A percentile compares a stretch with the other conserved stretches of the same genome.
phyloP scores from a whole-genome alignment of 2,888 invertebrate species.

The Thalpophila matura region DNA sequence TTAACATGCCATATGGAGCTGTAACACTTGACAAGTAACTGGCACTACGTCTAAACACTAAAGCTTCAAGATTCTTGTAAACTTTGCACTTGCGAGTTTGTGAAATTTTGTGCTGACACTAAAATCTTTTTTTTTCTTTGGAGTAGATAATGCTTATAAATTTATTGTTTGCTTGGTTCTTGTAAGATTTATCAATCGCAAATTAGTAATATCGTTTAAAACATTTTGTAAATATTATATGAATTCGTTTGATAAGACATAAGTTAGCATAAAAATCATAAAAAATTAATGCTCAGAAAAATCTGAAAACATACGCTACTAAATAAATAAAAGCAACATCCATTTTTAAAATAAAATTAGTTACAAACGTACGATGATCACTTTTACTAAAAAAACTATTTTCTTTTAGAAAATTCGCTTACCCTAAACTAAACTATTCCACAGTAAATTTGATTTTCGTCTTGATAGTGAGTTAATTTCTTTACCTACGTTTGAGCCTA shows the following conservation, averaged over 20 bases:
- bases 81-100: neutral
- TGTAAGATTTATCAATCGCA: neutral
- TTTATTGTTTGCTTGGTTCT: neutral
- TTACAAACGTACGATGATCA: neutral
- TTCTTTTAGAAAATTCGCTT: constrained; percentile 1
- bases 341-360: neutral
- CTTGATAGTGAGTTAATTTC: constrained; percentile 46
- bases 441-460: constrained; percentile 47
- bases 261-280: too few relatives aligned
- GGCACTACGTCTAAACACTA: constrained; percentile 2
- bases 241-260: neutral
- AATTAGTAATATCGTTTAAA: neutral
- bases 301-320: too few relatives aligned
- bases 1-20: neutral
- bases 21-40: constrained; percentile 7
- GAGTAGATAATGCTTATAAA: neutral
- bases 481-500: constrained; percentile 19
- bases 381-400: neutral
- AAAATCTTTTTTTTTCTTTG: neutral
- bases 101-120: neutral
- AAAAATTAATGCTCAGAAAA: too few relatives aligned
- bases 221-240: neutral
- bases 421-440: constrained; percentile 7
- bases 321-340: neutral
- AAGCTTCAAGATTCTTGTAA: neutral